A percentile compares a stretch with the other conserved stretches of the same genome.
These are phyloP conservation scores for Hemaris fuciformis DNA, from an alignment of 2,888 invertebrate species.

Conservation along the genomic window DNA sequence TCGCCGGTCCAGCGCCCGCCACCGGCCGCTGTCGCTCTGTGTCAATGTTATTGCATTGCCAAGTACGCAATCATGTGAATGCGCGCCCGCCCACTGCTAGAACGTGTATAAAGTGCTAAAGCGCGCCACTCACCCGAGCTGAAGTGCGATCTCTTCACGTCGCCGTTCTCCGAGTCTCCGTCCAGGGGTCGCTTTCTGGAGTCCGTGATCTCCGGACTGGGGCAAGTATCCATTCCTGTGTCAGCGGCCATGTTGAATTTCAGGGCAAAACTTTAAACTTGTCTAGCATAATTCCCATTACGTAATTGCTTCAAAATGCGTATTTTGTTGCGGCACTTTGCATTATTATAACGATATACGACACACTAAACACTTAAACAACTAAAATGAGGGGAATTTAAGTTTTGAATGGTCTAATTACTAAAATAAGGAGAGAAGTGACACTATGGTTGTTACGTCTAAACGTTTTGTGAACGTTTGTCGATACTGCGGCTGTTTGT, in stretches of 20 bases:
- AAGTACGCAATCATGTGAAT: conserved; percentile 60
- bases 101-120: conserved; percentile 35
- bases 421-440: conserved; percentile 75
- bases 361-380: conserved; percentile 76
- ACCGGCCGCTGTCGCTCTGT: conserved; percentile 56
- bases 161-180: conserved; percentile 92
- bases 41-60: conserved; percentile 75
- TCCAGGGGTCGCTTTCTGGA: conserved; percentile 95
- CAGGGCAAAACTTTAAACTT: conserved; percentile 81
- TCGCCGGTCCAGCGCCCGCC: conserved; percentile 64
- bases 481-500: conserved; percentile 77
- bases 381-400: conserved; percentile 66
- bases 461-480: conserved; percentile 79
- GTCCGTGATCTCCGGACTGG: conserved; percentile 95
- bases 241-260: conserved; percentile 93
- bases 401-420: conserved; percentile 66
- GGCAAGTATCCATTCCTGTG: conserved; percentile 96
- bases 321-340: conserved; percentile 71
- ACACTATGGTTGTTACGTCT: conserved; percentile 76
- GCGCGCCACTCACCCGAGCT: conserved; percentile 88
- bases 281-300: conserved; percentile 82
- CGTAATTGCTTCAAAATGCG: conserved; percentile 77
- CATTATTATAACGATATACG: conserved; percentile 66
- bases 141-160: conserved; percentile 94
- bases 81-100: conserved; percentile 3